Conservation (phyloP, 2,888 invertebrate species). For the Tipula confusa region DNA sequence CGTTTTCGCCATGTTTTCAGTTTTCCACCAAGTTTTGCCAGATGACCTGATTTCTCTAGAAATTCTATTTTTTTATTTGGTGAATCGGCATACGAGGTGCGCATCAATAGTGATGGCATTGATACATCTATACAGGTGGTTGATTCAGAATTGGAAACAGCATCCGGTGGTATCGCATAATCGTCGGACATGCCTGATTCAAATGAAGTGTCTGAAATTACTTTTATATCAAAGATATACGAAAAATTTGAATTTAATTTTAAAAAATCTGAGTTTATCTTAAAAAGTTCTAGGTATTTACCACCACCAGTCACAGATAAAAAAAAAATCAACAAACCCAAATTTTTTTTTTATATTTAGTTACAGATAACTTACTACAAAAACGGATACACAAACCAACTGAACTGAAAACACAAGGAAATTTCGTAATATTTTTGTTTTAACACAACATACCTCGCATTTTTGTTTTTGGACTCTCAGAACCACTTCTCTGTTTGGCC, state of each 20-base stretch:
- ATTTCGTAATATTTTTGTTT: background rate
- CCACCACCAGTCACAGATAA: background rate
- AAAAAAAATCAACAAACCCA: conserved; percentile 3
- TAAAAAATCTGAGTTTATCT: background rate
- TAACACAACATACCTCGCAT: conserved; percentile 61
- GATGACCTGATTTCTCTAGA: conserved; percentile 78
- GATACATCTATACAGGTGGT: conserved; percentile 74
- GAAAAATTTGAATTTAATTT: conserved; percentile 36
- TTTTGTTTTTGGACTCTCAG: conserved; percentile 74
- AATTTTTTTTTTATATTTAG: background rate
- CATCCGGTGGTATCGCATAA: conserved; percentile 95
- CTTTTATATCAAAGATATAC: conserved; percentile 41
- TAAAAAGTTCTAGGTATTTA: background rate
- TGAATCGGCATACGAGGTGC: conserved; percentile 57
- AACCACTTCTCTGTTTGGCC: conserved; percentile 76
- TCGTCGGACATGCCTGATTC: conserved; percentile 94
- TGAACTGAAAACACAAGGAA: conserved; percentile 3
- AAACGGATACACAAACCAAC: background rate
- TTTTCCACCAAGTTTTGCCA: conserved; percentile 89
- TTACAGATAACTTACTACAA: background rate
- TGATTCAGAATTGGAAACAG: conserved; percentile 64
- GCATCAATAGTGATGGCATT: conserved; percentile 61
- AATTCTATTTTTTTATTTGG: conserved; percentile 66
- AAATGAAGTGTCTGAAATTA: conserved; percentile 77
- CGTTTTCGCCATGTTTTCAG: conserved; percentile 94